phyloP scores from a whole-genome alignment of 2,888 invertebrate genomes.

The Rhamnusium bicolor region DNA sequence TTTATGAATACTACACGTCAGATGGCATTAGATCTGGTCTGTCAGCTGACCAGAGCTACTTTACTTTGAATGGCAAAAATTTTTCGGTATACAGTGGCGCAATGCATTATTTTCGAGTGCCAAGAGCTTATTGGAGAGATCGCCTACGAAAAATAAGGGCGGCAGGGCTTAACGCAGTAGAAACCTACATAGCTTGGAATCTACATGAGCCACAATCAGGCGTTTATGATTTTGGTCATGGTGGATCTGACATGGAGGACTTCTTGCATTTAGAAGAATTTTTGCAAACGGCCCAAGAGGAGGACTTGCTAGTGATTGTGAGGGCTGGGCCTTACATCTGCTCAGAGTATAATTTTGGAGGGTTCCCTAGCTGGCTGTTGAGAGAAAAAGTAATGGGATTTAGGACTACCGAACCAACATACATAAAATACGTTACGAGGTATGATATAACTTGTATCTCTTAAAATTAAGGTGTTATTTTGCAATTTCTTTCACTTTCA shows the following conservation, averaged over 20 bases:
- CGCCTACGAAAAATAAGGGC: constrained; percentile 83
- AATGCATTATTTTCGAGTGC: constrained; percentile 90
- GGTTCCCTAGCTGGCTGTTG: constrained; percentile 63
- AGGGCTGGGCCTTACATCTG: constrained; percentile 94
- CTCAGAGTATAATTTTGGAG: constrained; percentile 84
- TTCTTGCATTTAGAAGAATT: constrained; percentile 76
- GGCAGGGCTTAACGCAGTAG: constrained; percentile 89
- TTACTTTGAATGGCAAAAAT: constrained; percentile 68
- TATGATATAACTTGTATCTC: no score
- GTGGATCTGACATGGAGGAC: constrained; percentile 72
- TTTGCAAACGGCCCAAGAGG: constrained; percentile 81
- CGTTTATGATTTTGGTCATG: constrained; percentile 74
- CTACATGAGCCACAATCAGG: constrained; percentile 51
- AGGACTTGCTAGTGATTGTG: constrained; percentile 85
- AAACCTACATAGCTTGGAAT: constrained; percentile 92
- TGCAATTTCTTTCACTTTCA: no score
- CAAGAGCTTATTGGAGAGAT: constrained; percentile 85
- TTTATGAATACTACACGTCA: constrained; percentile 71
- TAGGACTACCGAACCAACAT: constrained; percentile 57
- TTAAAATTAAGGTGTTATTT: no score
- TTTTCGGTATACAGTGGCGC: constrained; percentile 73
- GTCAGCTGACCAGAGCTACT: constrained; percentile 61
- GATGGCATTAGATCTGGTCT: constrained; percentile 64
- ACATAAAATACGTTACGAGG: constrained; percentile 70
- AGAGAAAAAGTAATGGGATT: constrained; percentile 62